These are phyloP conservation scores for Pseudoips prasinana DNA, from an alignment of 2,888 invertebrate genomes.

Conservation along the genomic window DNA sequence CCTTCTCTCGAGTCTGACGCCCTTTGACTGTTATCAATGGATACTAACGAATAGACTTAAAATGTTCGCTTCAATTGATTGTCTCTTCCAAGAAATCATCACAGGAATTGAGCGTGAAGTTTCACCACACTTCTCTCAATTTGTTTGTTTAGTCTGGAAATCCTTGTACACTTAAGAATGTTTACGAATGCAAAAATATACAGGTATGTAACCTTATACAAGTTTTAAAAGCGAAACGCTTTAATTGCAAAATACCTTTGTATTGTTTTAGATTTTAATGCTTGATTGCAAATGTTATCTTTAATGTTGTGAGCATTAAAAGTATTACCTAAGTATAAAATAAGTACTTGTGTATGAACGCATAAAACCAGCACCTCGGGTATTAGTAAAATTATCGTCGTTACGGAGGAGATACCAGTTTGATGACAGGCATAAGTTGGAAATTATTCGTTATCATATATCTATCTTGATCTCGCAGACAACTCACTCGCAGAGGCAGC, in stretches of 20 bases:
- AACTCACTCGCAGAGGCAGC: constrained; percentile 59
- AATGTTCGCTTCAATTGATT: constrained; percentile 34
- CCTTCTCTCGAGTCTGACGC: constrained; percentile 50
- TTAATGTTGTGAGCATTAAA: no score
- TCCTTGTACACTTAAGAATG: constrained; percentile 7
- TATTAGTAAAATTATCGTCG: constrained; percentile 30
- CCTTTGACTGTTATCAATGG: constrained; percentile 44
- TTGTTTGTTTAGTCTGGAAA: constrained; percentile 21
- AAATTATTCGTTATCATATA: constrained; percentile 49
- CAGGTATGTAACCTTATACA: constrained; percentile 26
- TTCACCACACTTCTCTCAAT: constrained; percentile 24
- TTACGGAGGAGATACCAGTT: constrained; percentile 30
- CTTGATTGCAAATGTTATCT: no score
- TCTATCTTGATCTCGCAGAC: constrained; percentile 56
- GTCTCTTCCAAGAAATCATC: constrained; percentile 31
- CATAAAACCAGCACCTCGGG: constrained; percentile 24
- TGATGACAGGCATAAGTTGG: constrained; percentile 44
- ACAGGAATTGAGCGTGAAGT: constrained; percentile 29
- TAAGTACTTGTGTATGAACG: neutral
- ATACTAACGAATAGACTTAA: constrained; percentile 38
- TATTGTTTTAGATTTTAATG: no score
- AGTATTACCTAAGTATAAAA: no score
- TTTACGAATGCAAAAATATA: constrained; percentile 15
- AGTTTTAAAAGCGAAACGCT: no score
- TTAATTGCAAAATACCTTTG: no score